Evolutionary conservation across 2,797 vertebrate genomes (phyloP), one percentile per base, ranked within the genome.

Genomic region (Pseudochaenichthys georgianus): DNA sequence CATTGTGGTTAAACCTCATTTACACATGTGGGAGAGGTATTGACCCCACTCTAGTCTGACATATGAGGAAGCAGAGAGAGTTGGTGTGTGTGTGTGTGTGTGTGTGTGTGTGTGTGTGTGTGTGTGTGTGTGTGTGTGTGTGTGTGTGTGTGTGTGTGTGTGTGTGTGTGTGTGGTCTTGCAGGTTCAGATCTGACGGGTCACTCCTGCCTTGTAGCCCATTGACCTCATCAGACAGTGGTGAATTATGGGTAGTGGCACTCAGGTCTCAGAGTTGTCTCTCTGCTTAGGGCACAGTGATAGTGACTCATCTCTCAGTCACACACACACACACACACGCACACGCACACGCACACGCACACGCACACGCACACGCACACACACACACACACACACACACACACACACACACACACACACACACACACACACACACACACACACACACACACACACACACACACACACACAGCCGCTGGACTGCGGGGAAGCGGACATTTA

Each of bases 241-340:
- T 86, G 90, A 79, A 90, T 93, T 88, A 87, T 94, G 90, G 89
- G 86, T 91, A 90, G 81, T 85, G 84, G 69, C 87, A 75, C 83
- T 74, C 31, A n/a, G 79, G 79, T 87, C 83, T 89, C 78, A 75
- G 66, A 69, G 66, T 73, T 84, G 82, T 85, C 76, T 87, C 73
- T 70, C 57, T 50, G 85, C 82, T 83, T 15, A 34, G 71, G 85
- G 87, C 72, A 0, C 70, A 70, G 75, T 43, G 71, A 77, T 75
- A 64, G 82, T 92, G 92, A 92, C 73, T 93, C 92, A 92, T 86
- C 64, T 28, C 67, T 68, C 52, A 19, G 46, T 34, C 55, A 38
- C 53, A 58, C 52, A 60, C 52, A 57, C 64, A 38, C 48, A 45
- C 61, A 60, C 38, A 51, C 60, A 50, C 50, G 64, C 51, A 11